Evolutionary conservation across 2,113 vertebrate species (phyloP).

Genomic region (Potamarius usumacintae): DNA sequence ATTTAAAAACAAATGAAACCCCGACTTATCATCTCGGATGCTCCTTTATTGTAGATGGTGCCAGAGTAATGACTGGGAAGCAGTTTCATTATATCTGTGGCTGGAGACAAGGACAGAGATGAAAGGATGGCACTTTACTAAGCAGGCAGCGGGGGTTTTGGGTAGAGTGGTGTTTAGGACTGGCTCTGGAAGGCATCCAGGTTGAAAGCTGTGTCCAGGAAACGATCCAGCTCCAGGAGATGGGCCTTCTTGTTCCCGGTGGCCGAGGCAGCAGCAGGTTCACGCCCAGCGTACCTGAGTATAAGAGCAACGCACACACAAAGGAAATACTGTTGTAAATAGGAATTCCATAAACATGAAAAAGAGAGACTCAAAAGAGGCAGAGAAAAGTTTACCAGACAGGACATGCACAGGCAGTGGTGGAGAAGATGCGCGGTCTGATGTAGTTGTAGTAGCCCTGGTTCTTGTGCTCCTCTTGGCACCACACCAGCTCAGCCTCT

Average conservation of each 20-base stretch:
- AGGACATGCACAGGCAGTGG: conserved; percentile 83
- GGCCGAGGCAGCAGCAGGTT: conserved; percentile 85
- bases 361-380: not conserved
- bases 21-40: not conserved
- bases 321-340: not conserved
- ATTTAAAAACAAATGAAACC: not conserved
- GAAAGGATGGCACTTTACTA: not conserved
- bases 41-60: not conserved
- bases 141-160: not conserved
- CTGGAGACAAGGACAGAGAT: not conserved
- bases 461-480: conserved; percentile 99
- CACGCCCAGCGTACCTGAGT: conserved; percentile 88
- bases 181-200: conserved; percentile 84
- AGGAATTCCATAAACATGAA: not conserved
- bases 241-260: conserved; percentile 95
- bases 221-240: conserved; percentile 84
- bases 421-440: conserved; percentile 92
- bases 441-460: conserved; percentile 98
- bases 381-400: conserved; percentile 77
- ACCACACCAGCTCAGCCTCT: conserved; percentile 89
- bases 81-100: not conserved
- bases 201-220: conserved; percentile 86
- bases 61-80: not conserved
- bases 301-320: not conserved
- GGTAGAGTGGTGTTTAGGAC: conserved; percentile 63